Evolutionary conservation across 2,888 invertebrate genomes (phyloP).

Genomic region (Eugnorisma glareosa): DNA sequence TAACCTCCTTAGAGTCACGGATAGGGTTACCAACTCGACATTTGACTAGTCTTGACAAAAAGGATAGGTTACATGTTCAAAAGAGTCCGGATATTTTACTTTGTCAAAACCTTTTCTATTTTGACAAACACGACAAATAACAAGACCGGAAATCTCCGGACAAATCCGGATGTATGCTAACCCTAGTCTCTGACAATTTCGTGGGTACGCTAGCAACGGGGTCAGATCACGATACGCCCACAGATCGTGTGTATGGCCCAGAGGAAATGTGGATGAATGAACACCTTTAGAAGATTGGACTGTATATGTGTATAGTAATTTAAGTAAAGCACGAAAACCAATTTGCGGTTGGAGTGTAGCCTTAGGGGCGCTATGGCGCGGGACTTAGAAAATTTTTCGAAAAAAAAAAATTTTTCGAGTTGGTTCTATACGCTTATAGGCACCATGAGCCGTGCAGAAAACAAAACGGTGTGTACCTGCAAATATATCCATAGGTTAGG

Average conservation of each 20-base stretch:
- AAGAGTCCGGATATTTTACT: background rate
- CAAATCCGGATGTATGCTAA: background rate
- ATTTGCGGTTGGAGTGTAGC: no score
- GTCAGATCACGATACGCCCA: slow-evolving; percentile 15
- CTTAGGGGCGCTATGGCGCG: no score
- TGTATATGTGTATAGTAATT: background rate
- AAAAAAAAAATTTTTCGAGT: no score
- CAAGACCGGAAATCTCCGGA: background rate
- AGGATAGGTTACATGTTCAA: background rate
- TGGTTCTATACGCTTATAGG: no score
- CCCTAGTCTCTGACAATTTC: background rate
- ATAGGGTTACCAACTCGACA: background rate
- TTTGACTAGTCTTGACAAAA: background rate
- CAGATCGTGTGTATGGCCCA: slow-evolving; percentile 9
- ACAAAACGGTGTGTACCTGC: no score
- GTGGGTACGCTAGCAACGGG: slow-evolving; percentile 11
- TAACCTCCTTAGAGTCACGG: slow-evolving; percentile 11
- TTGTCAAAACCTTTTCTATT: background rate
- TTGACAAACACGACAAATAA: background rate
- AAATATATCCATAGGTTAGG: no score
- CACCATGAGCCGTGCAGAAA: no score
- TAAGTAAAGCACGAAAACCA: background rate
- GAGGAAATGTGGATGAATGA: slow-evolving; percentile 12
- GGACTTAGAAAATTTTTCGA: no score
- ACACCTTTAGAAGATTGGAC: slow-evolving; percentile 31